Conservation (phyloP, 2,888 invertebrate genomes). For the Dolichomitus sp. region DNA sequence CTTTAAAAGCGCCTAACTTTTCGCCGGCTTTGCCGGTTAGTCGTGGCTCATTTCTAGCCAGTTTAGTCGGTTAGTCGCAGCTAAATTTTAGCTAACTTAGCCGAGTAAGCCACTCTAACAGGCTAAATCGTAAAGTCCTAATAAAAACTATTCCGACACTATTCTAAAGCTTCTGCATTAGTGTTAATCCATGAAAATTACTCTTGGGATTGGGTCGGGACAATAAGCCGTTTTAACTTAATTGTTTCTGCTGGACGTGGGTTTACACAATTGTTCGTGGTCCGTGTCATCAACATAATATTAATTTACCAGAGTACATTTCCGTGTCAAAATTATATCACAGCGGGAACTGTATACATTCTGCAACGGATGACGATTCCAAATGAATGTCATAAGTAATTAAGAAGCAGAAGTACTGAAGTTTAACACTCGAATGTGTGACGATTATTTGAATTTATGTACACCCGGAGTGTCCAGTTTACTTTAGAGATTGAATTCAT, state of each 20-base stretch:
- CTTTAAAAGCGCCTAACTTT: too few species aligned
- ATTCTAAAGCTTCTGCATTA: neutral
- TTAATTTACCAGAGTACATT: slow-evolving; percentile 7
- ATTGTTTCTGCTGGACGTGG: slow-evolving; percentile 24
- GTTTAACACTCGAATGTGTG: too few species aligned
- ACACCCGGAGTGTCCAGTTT: too few species aligned
- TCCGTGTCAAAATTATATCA: neutral
- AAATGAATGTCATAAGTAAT: neutral
- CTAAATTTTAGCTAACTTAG: too few species aligned
- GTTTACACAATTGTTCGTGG: neutral
- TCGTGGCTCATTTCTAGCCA: too few species aligned
- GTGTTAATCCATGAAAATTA: slow-evolving; percentile 37
- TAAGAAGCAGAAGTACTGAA: neutral
- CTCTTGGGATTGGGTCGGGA: slow-evolving; percentile 30
- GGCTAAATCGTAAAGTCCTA: too few species aligned
- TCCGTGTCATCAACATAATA: slow-evolving; percentile 31
- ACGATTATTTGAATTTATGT: too few species aligned
- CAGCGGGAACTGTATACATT: neutral
- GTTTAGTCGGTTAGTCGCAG: too few species aligned
- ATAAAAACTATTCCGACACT: neutral
- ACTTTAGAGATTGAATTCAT: too few species aligned
- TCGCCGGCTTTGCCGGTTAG: too few species aligned
- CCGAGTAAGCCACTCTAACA: too few species aligned
- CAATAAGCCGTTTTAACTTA: slow-evolving; percentile 10
- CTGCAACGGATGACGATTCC: neutral